Conservation (phyloP, 2,113 vertebrate genomes). For the Sturnira hondurensis region DNA sequence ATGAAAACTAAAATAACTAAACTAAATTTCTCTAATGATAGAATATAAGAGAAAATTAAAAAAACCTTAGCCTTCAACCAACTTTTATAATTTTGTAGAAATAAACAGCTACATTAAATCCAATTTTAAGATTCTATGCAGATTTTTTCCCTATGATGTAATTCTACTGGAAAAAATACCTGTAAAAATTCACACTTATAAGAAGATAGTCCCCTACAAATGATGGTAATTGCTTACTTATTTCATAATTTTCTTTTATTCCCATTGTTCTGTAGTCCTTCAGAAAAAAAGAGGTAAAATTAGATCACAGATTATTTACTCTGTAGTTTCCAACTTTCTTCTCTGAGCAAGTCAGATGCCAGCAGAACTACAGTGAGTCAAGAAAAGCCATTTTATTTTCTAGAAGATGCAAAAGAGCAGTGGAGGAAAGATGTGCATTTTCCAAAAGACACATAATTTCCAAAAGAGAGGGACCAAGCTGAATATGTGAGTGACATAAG, state of each 20-base stretch:
- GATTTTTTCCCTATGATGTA: not conserved
- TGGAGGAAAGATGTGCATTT: conserved; percentile 18
- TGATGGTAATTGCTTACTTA: not conserved
- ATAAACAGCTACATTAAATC: not conserved
- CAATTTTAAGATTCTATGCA: not conserved
- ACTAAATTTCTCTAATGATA: not conserved
- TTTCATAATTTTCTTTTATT: not conserved
- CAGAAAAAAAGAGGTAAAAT: not conserved
- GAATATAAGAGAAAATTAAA: conserved; percentile 12
- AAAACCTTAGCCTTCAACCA: not conserved
- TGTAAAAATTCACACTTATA: not conserved
- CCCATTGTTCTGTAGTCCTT: not conserved
- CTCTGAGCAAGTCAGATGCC: not conserved
- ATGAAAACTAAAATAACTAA: not conserved
- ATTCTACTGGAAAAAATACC: not conserved
- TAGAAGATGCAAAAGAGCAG: not conserved
- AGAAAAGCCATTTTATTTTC: not conserved
- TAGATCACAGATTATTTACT: not conserved
- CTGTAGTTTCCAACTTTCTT: not conserved
- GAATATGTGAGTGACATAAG: not conserved
- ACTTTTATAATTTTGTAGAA: not conserved
- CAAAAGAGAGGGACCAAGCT: not conserved
- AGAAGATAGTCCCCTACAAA: not conserved
- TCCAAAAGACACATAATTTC: not conserved
- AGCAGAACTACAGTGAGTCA: not conserved